Evolutionary conservation across 2,888 invertebrate species (phyloP).

Genomic region (Lepetodrilus schrolli): DNA sequence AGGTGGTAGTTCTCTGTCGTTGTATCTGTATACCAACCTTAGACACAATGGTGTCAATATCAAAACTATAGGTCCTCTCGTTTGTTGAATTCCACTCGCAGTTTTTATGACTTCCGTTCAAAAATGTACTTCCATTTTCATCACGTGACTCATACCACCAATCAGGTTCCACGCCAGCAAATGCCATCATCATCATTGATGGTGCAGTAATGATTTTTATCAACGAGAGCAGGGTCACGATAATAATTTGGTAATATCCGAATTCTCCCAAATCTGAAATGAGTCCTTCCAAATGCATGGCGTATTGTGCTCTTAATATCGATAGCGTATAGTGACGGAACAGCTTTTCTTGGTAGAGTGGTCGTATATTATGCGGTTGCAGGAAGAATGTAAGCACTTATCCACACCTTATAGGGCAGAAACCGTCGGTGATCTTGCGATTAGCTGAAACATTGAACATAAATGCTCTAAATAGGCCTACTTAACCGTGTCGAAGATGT

Average conservation of each 20-base stretch:
- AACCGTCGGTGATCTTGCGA: too few relatives aligned
- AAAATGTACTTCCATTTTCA: neutral
- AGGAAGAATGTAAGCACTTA: too few relatives aligned
- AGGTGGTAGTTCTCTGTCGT: too few relatives aligned
- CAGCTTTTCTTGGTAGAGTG: too few relatives aligned
- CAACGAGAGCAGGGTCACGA: neutral
- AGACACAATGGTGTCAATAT: neutral
- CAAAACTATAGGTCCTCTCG: neutral
- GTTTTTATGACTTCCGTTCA: neutral
- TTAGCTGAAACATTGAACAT: too few relatives aligned
- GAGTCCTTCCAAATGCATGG: slow-evolving; percentile 2
- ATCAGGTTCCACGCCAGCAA: slow-evolving; percentile 14
- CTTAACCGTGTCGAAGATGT: too few relatives aligned
- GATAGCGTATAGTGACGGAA: too few relatives aligned
- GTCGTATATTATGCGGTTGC: too few relatives aligned
- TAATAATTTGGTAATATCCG: neutral
- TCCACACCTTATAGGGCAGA: too few relatives aligned
- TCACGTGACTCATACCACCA: slow-evolving; percentile 10
- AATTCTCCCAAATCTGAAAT: slow-evolving; percentile 15
- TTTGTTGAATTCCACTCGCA: neutral
- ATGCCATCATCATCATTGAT: slow-evolving; percentile 23
- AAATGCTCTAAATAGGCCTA: too few relatives aligned
- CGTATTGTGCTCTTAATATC: too few relatives aligned
- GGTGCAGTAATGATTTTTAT: neutral
- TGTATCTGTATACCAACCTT: neutral